Evolutionary conservation across 2,888 invertebrate genomes (phyloP).

Genomic region (Polia nebulosa): DNA sequence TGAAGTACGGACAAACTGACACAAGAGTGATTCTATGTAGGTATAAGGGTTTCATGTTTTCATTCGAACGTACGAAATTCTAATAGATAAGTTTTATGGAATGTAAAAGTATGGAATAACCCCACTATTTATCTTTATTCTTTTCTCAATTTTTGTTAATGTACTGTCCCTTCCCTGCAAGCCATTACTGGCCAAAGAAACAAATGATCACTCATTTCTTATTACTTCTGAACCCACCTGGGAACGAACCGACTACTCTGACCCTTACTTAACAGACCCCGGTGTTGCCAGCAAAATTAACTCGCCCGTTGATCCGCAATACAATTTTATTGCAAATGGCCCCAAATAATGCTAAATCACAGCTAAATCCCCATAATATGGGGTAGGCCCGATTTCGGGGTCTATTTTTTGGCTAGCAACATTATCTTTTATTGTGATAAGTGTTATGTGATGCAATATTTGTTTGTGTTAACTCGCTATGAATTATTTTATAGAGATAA

Average conservation of each 20-base stretch:
- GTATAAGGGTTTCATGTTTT: neutral
- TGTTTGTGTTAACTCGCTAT: slow-evolving; percentile 51
- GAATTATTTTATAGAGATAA: slow-evolving; percentile 28
- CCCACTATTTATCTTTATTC: slow-evolving; percentile 17
- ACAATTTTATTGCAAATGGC: slow-evolving; percentile 87
- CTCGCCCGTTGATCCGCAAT: slow-evolving; percentile 80
- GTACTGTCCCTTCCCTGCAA: slow-evolving; percentile 36
- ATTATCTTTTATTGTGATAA: slow-evolving; percentile 85
- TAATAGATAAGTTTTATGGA: neutral
- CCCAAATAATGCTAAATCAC: slow-evolving; percentile 86
- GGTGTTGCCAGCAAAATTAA: slow-evolving; percentile 81
- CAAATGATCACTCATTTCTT: slow-evolving; percentile 69
- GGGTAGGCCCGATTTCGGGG: slow-evolving; percentile 74
- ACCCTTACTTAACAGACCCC: slow-evolving; percentile 68
- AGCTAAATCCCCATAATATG: slow-evolving; percentile 81
- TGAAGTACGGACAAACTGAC: too few species aligned
- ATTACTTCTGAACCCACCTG: slow-evolving; percentile 69
- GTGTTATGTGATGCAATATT: slow-evolving; percentile 76
- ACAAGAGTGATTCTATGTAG: too few species aligned
- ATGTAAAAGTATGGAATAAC: neutral
- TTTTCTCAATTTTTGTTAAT: slow-evolving; percentile 32
- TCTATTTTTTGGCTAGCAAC: slow-evolving; percentile 76
- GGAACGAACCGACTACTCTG: slow-evolving; percentile 75
- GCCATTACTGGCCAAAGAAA: slow-evolving; percentile 52
- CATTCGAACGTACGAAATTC: neutral